Base-by-base conservation (phyloP, 2,113 vertebrate genomes). In the Neomonachus schauinslandi region DNA sequence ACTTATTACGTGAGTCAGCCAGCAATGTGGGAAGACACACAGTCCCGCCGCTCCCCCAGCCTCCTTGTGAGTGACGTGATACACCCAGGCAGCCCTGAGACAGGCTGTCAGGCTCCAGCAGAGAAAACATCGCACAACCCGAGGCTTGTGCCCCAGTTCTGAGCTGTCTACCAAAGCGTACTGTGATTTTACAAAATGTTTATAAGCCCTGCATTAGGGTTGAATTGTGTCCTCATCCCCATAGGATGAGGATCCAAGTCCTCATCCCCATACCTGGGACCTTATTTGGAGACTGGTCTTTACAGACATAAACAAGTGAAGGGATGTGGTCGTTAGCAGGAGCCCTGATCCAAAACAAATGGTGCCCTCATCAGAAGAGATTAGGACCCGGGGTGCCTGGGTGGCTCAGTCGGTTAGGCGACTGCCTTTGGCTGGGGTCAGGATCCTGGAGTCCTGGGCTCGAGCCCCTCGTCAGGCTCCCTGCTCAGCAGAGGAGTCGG, bases 11-110 rank as follows among this genome's bases (percentile, higher is more conserved):
- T 13, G 24, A 46, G 61, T 12, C 36, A 5, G 77, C 49, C 3
- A 3, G 90, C 31, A 5, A 24, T 7, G 31, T 6, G 3, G 9
- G 31, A 26, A 6, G 57, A 67, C 77, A 55, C 14, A 18, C 1
- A 14, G 24, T 2, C 21, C 55, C 0, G 21, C 28, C 28, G 0
- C 57, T 46, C 26, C 18, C 28, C 76, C 46, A 31, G 49, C 36
- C 46, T 55, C 46, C 36, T 2, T 2, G 22, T 0, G 0, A 36
- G 49, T 3, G 11, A 55, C n/a, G 22, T 33, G 10, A 13, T 6
- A 10, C 7, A 5, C 3, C 46, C 46, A 6, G 76, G 28, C 16
- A 36, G 63, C 21, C 21, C 26, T 12, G 53, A 42, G 26, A 28
- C 4, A 2, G 0, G 11, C 14, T 36, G 53, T 16, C 28, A 21